phyloP scores from a whole-genome alignment of 2,888 invertebrate species.

The Parnassius glacialis region DNA sequence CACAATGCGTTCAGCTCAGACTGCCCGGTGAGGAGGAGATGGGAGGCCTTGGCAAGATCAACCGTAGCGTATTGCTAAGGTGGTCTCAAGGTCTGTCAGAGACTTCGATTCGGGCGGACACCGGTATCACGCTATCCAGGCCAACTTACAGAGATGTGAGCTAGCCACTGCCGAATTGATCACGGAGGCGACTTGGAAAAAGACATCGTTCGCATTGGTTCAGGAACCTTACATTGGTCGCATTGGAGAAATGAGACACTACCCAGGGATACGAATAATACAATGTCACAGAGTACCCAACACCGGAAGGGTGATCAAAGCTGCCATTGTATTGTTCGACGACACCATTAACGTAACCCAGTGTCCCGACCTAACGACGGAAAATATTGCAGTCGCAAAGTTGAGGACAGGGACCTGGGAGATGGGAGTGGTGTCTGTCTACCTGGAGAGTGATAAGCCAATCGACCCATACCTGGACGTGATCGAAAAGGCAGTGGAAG shows the following conservation, averaged over 20 bases:
- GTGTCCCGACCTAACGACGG: no score
- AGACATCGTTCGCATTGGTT: neutral
- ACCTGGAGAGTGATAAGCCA: constrained; percentile 19
- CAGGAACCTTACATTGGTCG: constrained; percentile 1
- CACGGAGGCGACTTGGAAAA: neutral
- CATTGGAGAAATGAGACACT: no score
- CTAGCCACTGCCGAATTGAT: neutral
- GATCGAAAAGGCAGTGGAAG: neutral
- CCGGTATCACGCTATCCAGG: neutral
- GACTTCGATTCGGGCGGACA: no score
- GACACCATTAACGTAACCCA: neutral
- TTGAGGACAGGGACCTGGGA: constrained; percentile 17
- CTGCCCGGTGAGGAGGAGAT: neutral
- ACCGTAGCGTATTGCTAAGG: neutral
- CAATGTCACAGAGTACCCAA: no score
- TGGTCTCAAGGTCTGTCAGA: neutral
- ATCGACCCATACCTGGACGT: constrained; percentile 17
- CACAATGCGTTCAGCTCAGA: no score
- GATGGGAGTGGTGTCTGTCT: constrained; percentile 18
- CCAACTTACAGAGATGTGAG: neutral
- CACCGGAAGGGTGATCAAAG: constrained; percentile 5
- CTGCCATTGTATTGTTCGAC: constrained; percentile 24
- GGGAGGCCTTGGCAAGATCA: neutral
- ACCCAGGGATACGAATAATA: no score
- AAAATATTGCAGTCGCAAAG: neutral